Evolutionary conservation across 2,113 vertebrate genomes (phyloP).

Genomic region (Sinocyclocheilus rhinocerous): DNA sequence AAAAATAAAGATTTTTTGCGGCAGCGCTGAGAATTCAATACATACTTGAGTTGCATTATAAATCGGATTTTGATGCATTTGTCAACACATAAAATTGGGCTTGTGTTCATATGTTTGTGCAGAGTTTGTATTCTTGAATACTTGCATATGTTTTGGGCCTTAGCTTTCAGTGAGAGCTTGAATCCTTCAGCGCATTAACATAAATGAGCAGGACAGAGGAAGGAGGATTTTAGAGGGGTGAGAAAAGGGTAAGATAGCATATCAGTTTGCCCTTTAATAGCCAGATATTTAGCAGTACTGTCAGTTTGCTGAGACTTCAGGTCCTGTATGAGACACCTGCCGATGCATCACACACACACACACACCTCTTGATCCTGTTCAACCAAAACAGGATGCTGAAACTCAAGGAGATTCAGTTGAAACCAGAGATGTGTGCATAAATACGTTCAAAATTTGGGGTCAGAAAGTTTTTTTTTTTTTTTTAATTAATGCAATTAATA

Average conservation of each 20-base stretch:
- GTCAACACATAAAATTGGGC: neutral
- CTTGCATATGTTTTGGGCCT: neutral
- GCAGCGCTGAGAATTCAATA: neutral
- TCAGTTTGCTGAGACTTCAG: constrained; percentile 1
- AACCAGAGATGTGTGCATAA: neutral
- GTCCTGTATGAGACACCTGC: constrained; percentile 23
- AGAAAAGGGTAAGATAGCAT: no score
- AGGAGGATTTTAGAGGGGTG: no score
- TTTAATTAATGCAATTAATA: no score
- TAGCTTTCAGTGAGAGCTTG: neutral
- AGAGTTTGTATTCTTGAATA: neutral
- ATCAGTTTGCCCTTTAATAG: neutral
- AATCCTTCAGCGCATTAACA: neutral
- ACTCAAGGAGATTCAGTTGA: neutral
- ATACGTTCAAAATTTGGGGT: neutral
- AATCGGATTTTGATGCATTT: neutral
- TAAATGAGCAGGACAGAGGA: neutral
- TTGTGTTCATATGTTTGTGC: neutral
- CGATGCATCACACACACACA: constrained; percentile 28
- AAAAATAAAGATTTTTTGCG: neutral
- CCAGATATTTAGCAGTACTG: neutral
- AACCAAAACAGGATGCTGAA: neutral
- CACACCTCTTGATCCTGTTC: neutral
- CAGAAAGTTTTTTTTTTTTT: no score
- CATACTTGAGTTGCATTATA: neutral